Evolutionary conservation across 2,113 vertebrate species (phyloP).

Genomic region (Cebidichthys violaceus): DNA sequence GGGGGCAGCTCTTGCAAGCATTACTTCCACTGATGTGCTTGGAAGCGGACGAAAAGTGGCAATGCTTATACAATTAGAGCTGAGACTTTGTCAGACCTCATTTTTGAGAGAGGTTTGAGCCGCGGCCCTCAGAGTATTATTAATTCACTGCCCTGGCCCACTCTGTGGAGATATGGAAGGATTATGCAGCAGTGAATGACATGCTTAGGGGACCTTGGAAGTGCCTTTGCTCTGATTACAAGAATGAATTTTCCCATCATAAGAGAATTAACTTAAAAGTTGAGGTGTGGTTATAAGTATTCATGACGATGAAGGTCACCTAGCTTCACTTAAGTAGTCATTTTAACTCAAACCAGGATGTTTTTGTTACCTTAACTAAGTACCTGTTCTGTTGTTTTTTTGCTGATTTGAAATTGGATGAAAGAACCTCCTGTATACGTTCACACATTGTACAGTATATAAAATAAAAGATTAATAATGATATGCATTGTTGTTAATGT

Average conservation of each 20-base stretch:
- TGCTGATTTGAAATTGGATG: constrained; percentile 2
- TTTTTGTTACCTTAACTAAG: neutral
- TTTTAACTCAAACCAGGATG: neutral
- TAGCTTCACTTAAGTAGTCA: neutral
- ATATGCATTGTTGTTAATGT: neutral
- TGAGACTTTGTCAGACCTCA: constrained; percentile 78
- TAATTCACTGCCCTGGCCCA: constrained; percentile 66
- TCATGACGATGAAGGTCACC: neutral
- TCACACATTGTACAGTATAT: neutral
- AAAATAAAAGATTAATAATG: neutral
- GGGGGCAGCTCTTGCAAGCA: constrained; percentile 73
- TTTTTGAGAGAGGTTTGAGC: constrained; percentile 78
- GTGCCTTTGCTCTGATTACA: constrained; percentile 55
- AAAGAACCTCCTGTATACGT: neutral
- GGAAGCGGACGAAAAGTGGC: constrained; percentile 65
- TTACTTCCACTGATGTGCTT: constrained; percentile 72
- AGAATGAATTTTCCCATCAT: constrained; percentile 48
- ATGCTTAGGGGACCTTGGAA: constrained; percentile 48
- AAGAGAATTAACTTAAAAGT: constrained; percentile 46
- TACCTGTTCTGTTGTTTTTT: neutral
- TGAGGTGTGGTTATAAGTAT: neutral
- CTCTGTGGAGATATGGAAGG: constrained; percentile 65
- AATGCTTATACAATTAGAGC: constrained; percentile 79
- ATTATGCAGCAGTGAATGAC: constrained; percentile 64
- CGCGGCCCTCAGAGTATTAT: constrained; percentile 67